Base-by-base conservation (phyloP, 2,797 vertebrate genomes). In the Glyptemys insculpta region DNA sequence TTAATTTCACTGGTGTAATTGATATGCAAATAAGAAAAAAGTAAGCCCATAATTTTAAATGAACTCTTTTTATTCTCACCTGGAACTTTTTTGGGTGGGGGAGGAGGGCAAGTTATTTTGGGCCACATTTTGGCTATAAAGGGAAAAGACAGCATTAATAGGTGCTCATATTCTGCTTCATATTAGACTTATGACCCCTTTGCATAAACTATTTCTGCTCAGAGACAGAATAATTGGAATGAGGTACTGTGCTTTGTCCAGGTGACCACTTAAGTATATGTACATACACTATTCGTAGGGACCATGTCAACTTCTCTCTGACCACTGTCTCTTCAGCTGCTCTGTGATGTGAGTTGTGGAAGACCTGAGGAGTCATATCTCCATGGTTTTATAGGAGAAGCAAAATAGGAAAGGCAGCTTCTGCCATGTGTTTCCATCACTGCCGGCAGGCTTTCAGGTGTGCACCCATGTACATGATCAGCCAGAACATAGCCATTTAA, bases 341-440 rank as follows among this genome's bases (percentile, higher is more conserved):
- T 95, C 54, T 81, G 14, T 88, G 37, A 59, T 49, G 83, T 83
- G 2, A 16, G 87, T 97, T 85, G 3, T 53, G n/a, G 68, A 89
- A 89, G 87, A 95, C 6, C 2, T 57, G 29, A 21, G 81, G 31
- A 79, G 27, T 89, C 29, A 87, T 80, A 18, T 8, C 85, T 72
- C 19, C 11, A 37, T 68, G n/a, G 19, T 37, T 72, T 72, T 72
- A 41, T 72, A 37, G 37, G 19, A 72, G 37, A 41, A 41, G 19
- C 37, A 37, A 72, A 93, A 79, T 87, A 29, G 44, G 80, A 87
- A 76, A 68, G 44, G 0, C 41, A 49, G 74, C 74, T 86, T 53
- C 83, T 59, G 56, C 41, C 41, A 14, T 31, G 16, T 86, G 6
- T 79, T 86, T 27, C 85, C 83, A 29, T 8, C 44, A 47, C 74